phyloP scores from a whole-genome alignment of 2,797 vertebrate genomes.

The Chrysocyon brachyurus region DNA sequence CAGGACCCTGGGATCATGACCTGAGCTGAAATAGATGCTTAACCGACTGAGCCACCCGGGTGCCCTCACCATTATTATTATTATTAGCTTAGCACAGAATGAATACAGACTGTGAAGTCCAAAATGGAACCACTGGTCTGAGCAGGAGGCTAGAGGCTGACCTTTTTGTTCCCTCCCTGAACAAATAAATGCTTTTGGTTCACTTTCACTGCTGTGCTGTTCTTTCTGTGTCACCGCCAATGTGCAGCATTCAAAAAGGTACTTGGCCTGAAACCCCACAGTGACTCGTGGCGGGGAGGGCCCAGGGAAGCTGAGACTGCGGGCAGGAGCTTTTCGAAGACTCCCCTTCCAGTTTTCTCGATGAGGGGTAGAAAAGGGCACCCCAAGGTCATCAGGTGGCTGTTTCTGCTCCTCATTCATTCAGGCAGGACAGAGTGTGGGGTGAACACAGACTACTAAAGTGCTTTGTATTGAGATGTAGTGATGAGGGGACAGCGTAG shows the following conservation, averaged over 20 bases:
- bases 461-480: not conserved
- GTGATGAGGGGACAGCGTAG: too few relatives aligned
- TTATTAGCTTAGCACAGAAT: not conserved
- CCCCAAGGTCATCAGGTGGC: not conserved
- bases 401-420: not conserved
- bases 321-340: not conserved
- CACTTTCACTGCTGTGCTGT: not conserved
- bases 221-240: not conserved
- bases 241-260: not conserved
- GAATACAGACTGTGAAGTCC: not conserved
- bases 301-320: not conserved
- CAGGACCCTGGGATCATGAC: not conserved
- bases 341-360: not conserved
- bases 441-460: not conserved
- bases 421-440: not conserved
- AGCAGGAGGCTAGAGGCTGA: not conserved
- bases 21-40: not conserved
- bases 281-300: fast-evolving
- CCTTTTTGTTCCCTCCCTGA: not conserved
- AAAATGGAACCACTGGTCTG: not conserved
- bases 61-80: not conserved
- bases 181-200: not conserved
- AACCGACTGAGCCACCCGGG: not conserved
- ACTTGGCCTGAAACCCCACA: not conserved
- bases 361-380: not conserved